These are phyloP conservation scores for Drosophila sechellia DNA, from an alignment of 1,140 invertebrate species.

Conservation along the genomic window DNA sequence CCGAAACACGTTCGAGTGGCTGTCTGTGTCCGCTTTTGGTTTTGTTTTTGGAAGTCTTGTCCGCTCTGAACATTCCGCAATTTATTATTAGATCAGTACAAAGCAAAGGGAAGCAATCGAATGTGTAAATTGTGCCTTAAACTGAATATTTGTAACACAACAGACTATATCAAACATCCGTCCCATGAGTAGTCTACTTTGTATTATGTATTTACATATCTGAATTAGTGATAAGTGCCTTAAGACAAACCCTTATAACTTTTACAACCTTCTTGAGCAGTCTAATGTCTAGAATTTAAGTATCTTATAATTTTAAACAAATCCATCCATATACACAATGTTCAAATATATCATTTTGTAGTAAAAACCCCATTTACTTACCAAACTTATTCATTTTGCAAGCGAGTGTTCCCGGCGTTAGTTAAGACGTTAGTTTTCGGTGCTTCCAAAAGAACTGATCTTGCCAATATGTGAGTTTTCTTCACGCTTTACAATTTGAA, in stretches of 20 bases:
- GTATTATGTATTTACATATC: slow-evolving; percentile 46
- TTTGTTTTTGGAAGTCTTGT: slow-evolving; percentile 21
- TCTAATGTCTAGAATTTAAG: slow-evolving; percentile 56
- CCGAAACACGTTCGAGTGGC: slow-evolving; percentile 62
- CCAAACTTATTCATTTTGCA: slow-evolving; percentile 75
- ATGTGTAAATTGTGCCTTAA: slow-evolving; percentile 66
- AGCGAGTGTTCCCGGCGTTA: slow-evolving; percentile 1
- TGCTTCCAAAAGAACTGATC: background rate
- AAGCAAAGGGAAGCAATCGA: slow-evolving; percentile 30
- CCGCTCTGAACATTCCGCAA: slow-evolving; percentile 32
- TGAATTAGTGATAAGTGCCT: slow-evolving; percentile 57
- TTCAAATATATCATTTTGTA: slow-evolving; percentile 41
- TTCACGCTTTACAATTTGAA: slow-evolving; percentile 40
- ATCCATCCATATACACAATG: slow-evolving; percentile 32
- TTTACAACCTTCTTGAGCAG: slow-evolving; percentile 32
- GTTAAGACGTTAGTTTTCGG: slow-evolving; percentile 3
- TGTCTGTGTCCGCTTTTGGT: slow-evolving; percentile 38
- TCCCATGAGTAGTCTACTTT: slow-evolving; percentile 55
- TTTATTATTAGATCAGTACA: slow-evolving; percentile 65
- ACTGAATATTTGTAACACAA: slow-evolving; percentile 46
- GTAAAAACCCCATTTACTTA: slow-evolving; percentile 33
- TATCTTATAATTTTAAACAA: slow-evolving; percentile 11
- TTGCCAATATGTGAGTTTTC: slow-evolving; percentile 13
- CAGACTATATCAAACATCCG: slow-evolving; percentile 61
- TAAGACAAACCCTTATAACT: slow-evolving; percentile 22